Evolutionary conservation across 1,140 invertebrate species (phyloP), one percentile per base, ranked within the genome.

Genomic region (Rhyacophila brunnea): DNA sequence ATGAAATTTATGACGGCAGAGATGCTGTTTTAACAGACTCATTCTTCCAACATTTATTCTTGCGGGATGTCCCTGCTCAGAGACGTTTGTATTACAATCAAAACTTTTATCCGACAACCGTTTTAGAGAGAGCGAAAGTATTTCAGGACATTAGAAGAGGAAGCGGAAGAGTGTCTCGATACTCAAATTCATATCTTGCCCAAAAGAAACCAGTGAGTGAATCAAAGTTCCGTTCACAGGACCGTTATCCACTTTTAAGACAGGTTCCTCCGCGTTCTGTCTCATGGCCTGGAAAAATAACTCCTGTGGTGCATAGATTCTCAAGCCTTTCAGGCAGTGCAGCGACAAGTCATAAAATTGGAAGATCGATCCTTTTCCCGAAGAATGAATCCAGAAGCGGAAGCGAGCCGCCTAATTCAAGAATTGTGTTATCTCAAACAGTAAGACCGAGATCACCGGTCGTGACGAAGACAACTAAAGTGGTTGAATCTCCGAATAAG

Each of bases 41-140:
- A 0, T 89, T 89, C 66, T 89, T 90, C 65, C 87, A 87, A 68
- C 80, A 87, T 71, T 77, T 89, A 18, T 86, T 89, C 60, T 68
- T 88, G 9, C 70, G 82, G 53, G 78, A 83, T 51, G 57, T 73
- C 1, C 32, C 66, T 45, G 70, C 34, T 60, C 67, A 64, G 48
- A 60, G 35, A 2, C 55, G 28, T 34, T 14, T 49, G 1, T 35
- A 54, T 6, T 43, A 44, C 15, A 58, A 53, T 50, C 67, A 64
- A 62, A 63, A 67, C 17, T 56, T 74, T 35, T 75, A 75, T 56
- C 80, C 71, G 50, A 78, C 81, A 1, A 75, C 81, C 18, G 83
- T 89, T 4, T 68, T 81, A 19, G 83, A 88, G 70, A 84, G 83
- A 68, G 83, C 84, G 0, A 81, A 78, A 70, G 80, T 83, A 46